Base-by-base conservation (phyloP, 1,140 invertebrate species). In the Magallana ariakensis region DNA sequence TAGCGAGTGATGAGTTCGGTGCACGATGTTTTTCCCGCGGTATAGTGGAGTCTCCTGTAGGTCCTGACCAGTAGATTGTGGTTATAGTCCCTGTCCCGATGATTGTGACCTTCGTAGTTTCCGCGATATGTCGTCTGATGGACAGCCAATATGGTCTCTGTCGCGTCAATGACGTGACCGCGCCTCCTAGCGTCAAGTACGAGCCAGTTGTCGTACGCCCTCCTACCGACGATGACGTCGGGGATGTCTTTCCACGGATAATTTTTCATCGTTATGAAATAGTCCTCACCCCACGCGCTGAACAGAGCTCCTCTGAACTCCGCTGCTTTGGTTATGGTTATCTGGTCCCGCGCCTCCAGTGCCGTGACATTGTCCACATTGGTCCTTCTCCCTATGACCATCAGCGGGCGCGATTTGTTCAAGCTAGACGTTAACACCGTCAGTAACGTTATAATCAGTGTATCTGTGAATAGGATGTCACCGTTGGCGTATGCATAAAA, bases 161-260 rank as follows among this genome's bases (percentile, higher is more conserved):
- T 87, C 26, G 81, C 85, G 66, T 91, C 91, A 81, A 91, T 87
- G 19, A 84, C 85, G 22, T 86, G 54, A 26, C 86, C 57, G 13
- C 62, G 80, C 11, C 58, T 81, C 55, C 86, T 66, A 13, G 88
- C 87, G 84, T 88, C 84, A 13, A 87, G 62, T 13, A 91, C 88
- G 16, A 91, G 33, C 85, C 86, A 91, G 56, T 91, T 91, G 53
- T 91, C 90, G 80, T 91, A 91, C 1, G 85, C 89, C 26, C 66
- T 66, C 54, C 89, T 60, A 33, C 91, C 91, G 26, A 91, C 87
- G 15, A 91, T 87, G 10, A 91, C 81, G 13, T 90, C 82, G 11
- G 89, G 86, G 26, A 89, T 86, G 16, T 87, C 83, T 53, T 90
- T 66, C 91, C 91, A 91, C 13, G 91, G 89, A 84, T 87, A 91